Percentiles rank a stretch among this genome's conserved stretches.
phyloP scores from a whole-genome alignment of 2,888 invertebrate genomes.

The Drosophila aldrichi region DNA sequence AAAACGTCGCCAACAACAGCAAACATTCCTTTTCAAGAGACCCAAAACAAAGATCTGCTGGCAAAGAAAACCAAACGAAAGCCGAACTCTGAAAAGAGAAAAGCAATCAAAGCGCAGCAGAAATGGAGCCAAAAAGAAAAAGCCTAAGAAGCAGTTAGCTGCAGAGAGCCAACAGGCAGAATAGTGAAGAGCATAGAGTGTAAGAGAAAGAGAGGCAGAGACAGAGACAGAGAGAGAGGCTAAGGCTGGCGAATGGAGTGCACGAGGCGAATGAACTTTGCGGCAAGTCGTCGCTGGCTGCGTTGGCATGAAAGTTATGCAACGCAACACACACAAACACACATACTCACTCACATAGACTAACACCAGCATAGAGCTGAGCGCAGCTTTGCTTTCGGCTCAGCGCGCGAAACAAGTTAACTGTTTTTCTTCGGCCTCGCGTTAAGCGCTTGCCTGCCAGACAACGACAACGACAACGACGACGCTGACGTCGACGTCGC shows the following conservation, averaged over 20 bases:
- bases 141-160: constrained; percentile 45
- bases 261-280: constrained; percentile 84
- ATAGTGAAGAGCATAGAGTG: constrained; percentile 29
- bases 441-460: constrained; percentile 41
- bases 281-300: constrained; percentile 65
- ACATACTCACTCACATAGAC: constrained; percentile 9
- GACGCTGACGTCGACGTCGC: constrained; percentile 17
- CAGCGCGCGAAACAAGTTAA: constrained; percentile 72
- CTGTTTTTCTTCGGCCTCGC: constrained; percentile 69
- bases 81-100: constrained; percentile 69
- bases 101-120: constrained; percentile 48
- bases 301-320: constrained; percentile 83
- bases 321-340: constrained; percentile 68
- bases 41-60: constrained; percentile 35
- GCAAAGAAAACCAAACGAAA: constrained; percentile 61
- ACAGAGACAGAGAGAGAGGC: constrained; percentile 20
- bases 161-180: constrained; percentile 51
- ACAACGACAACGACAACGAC: constrained; percentile 36
- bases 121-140: constrained; percentile 39
- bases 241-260: constrained; percentile 77
- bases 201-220: constrained; percentile 13
- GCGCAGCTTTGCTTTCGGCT: constrained; percentile 67
- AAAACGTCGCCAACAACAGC: constrained; percentile 51
- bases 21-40: constrained; percentile 70
- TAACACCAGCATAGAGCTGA: constrained; percentile 41